Percentiles rank a stretch among this genome's conserved stretches.
These are phyloP conservation scores for Boleophthalmus pectinirostris DNA, from an alignment of 2,113 vertebrate genomes.

Conservation along the genomic window DNA sequence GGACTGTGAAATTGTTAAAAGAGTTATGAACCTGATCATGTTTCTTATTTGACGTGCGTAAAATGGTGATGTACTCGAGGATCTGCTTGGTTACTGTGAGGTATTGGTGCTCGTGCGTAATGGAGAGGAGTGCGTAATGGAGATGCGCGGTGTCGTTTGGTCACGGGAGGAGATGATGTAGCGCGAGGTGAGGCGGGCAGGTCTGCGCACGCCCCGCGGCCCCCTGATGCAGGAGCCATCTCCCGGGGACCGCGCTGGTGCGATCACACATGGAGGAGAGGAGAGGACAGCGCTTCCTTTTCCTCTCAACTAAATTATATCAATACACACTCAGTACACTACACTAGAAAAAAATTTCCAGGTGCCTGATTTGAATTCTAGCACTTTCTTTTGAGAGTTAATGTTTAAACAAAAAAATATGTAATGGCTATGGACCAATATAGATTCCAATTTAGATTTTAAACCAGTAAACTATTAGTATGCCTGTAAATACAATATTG, in stretches of 20 bases:
- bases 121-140: neutral
- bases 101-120: neutral
- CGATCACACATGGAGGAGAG: constrained; percentile 61
- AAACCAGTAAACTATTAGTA: no score
- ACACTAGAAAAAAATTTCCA: no score
- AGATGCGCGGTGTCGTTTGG: constrained; percentile 12
- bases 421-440: no score
- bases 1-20: no score
- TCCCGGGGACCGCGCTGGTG: constrained; percentile 62
- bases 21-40: no score
- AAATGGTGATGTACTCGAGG: no score
- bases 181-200: constrained; percentile 67
- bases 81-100: neutral
- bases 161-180: constrained; percentile 27
- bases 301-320: neutral
- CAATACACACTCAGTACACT: neutral
- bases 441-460: no score
- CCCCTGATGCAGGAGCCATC: constrained; percentile 56
- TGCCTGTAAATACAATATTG: no score
- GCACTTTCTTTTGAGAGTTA: no score
- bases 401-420: no score
- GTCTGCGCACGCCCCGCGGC: constrained; percentile 70
- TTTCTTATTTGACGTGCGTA: no score
- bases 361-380: no score
- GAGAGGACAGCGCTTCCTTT: neutral